Base-by-base conservation (phyloP, 2,797 vertebrate species). In the Eptatretus atami region DNA sequence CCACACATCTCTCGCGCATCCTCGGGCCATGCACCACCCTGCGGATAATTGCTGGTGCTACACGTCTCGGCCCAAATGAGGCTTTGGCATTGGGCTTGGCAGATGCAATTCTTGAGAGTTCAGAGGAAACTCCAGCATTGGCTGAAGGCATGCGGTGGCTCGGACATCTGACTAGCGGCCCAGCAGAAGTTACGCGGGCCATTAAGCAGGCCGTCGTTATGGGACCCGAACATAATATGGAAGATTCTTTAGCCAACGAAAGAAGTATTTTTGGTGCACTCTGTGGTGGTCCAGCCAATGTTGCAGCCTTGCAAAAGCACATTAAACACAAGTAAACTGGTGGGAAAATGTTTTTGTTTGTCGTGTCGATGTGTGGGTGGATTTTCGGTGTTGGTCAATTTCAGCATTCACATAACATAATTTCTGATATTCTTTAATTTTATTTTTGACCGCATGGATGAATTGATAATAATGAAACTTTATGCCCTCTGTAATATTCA, bases 211-310 rank as follows among this genome's bases (percentile, higher is more conserved):
- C 80, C 3, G 76, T 84, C 64, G 31, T 75, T 53, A 82, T 78
- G 2, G 83, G 79, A 44, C 77, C 76, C 75, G 90, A 94, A 69
- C 78, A 83, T 12, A 74, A 75, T 0, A 69, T 90, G 65, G 74
- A 79, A 31, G 77, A 80, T 24, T 82, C 88, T 13, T 74, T 99
- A 68, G 76, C 76, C 72, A 75, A 69, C 2, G 87, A 96, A 73
- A 84, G 77, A 70, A 77, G 81, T 15, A 67, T 87, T 61, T 80
- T 96, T 52, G 83, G 82, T 68, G 83, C 75, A 1, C 70, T 99
- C 14, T 99, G 92, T 88, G 88, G 87, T 1, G 82, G 79, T 9
- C 78, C 80, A 3, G 81, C 78, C 53, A 86, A 95, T 71, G 69
- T 85, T 67, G 71, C 82, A 68, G 90, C 86, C 2, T 67, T 95